Base-by-base conservation (phyloP, 1,140 invertebrate species). In the Drosophila saltans region DNA sequence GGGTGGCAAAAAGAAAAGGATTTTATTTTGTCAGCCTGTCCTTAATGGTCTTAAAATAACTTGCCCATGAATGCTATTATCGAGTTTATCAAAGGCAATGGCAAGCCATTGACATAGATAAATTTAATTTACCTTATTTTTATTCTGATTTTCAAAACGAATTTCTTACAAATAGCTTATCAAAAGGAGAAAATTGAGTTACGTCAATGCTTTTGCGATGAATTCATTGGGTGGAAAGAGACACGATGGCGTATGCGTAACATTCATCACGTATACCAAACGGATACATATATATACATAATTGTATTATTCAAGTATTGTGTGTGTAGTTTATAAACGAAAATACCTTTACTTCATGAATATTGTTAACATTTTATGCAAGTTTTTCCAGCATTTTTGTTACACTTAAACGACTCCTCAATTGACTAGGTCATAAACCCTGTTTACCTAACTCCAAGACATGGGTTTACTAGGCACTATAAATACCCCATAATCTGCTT, bases 1-100 rank as follows among this genome's bases (percentile, higher is more conserved):
- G 11, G 36, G 21, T 24, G 40, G 43, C 6, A 66, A 68, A 45
- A 78, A 62, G 64, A 64, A 82, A 82, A 67, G 80, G 80, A 82
- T 82, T 82, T 52, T 73, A 75, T 62, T 75, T 78, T 68, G 80
- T 55, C 66, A 16, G 67, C 48, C 59, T 72, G 70, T 11, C 78
- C 78, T 85, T 85, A 85, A 86, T 85, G 75, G 81, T 62, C 78
- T 81, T 86, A 72, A 85, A 85, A 81, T 81, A 86, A 68, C 80
- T 72, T 80, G 69, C 72, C 76, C 45, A 71, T 71, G 80, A 78
- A 82, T 80, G 78, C 73, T 74, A 77, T 83, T 80, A 79, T 73
- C 56, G 73, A 79, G 77, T 69, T 88, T 88, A 83, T 89, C 83
- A 86, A 89, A 78, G 76, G 66, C 80, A 88, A 83, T 83, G 79